Evolutionary conservation across 2,888 invertebrate species (phyloP), one percentile per base, ranked within the genome.

Genomic region (Chloroclystis v-ata): DNA sequence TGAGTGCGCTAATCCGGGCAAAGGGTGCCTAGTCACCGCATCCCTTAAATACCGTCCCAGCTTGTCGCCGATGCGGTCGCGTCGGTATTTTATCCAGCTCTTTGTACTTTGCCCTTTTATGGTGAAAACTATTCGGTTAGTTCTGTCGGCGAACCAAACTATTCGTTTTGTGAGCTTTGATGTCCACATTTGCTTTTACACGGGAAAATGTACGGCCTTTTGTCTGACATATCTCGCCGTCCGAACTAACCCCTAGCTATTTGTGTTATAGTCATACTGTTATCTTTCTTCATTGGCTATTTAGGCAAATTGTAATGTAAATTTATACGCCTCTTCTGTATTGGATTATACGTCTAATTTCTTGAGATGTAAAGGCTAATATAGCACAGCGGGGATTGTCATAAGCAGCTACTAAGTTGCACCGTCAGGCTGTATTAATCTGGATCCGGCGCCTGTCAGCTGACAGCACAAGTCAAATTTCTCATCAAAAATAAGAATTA

Each of bases 401-500:
- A 73, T 75, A 75, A 69, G 68, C 25, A 35, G 53, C 50, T 44
- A 44, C 56, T 70, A 86, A 87, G 69, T 82, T 86, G 86, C 87
- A 81, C 58, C 79, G 86, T 87, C 87, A 86, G 82, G 83, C 72
- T 73, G 71, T 84, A 85, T 86, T 82, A 86, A 86, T 87, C 85
- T 85, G 80, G 80, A 78, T 84, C 83, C 80, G 82, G 78, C 78
- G 77, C 65, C 50, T 45, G 49, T 45, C 45, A 42, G 45, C 80
- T 83, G 85, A 85, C 84, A 82, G 84, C 81, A 72, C 76, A 83
- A 86, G 86, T 86, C 86, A 83, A 86, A 85, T 85, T 86, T 86
- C 87, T 86, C 87, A 85, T 87, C 85, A 85, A 83, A 86, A 86
- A 87, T 87, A 85, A 84, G 85, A 86, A 87, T 87, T 87, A 86